Conservation (phyloP, 2,888 invertebrate genomes). For the Nomada fabriciana region DNA sequence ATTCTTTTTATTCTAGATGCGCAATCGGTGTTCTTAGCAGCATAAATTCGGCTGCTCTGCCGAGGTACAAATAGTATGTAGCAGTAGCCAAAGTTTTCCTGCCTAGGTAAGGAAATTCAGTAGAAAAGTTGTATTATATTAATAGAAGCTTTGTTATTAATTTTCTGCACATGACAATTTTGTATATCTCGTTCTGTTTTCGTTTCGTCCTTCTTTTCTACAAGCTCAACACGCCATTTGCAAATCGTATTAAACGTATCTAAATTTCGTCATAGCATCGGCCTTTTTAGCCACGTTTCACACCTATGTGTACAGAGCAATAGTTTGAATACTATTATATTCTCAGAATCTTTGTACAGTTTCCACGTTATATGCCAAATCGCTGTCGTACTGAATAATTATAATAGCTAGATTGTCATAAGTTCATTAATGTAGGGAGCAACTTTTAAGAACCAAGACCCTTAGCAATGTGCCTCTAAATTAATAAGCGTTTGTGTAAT, state of each 20-base stretch:
- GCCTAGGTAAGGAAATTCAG: slow-evolving; percentile 66
- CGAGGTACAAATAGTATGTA: slow-evolving; percentile 76
- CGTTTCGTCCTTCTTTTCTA: slow-evolving; percentile 20
- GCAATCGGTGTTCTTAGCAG: slow-evolving; percentile 72
- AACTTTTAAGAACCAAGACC: slow-evolving; percentile 81
- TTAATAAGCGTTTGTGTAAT: slow-evolving; percentile 82
- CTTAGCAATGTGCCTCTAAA: slow-evolving; percentile 84
- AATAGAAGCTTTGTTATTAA: slow-evolving; percentile 56
- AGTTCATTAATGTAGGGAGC: slow-evolving; percentile 79
- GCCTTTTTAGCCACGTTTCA: slow-evolving; percentile 57
- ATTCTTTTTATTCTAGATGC: slow-evolving; percentile 69
- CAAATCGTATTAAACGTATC: slow-evolving; percentile 38
- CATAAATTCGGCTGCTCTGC: slow-evolving; percentile 70
- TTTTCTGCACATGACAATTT: slow-evolving; percentile 68
- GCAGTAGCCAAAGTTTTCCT: slow-evolving; percentile 77
- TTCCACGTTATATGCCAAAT: slow-evolving; percentile 74
- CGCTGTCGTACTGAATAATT: slow-evolving; percentile 73
- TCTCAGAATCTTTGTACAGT: slow-evolving; percentile 71
- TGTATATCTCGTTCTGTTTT: slow-evolving; percentile 43
- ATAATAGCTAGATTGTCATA: slow-evolving; percentile 73
- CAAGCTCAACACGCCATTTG: slow-evolving; percentile 42
- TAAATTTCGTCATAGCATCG: slow-evolving; percentile 52
- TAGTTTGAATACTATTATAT: slow-evolving; percentile 66
- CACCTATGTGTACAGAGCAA: slow-evolving; percentile 66
- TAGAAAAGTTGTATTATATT: slow-evolving; percentile 63